Base-by-base conservation (phyloP, 2,113 vertebrate genomes). In the Amphiprion percula region DNA sequence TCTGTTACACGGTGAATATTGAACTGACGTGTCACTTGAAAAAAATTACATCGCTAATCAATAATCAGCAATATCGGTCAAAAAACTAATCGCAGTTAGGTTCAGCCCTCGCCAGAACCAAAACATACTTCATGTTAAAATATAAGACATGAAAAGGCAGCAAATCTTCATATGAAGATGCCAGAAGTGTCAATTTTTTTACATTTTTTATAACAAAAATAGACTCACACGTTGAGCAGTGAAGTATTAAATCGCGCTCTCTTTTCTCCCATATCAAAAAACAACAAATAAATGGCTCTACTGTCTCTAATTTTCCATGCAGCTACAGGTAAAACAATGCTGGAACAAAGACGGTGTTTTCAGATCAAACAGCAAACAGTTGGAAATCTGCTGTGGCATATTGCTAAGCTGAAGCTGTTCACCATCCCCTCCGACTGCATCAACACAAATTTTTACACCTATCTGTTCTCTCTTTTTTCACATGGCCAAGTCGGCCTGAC, bases 391-490 rank as follows among this genome's bases (percentile, higher is more conserved):
- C 71, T 49, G 61, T 62, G 78, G 80, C 72, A 68, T 5, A 49
- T 19, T 53, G 73, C 53, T 58, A 37, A 71, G 28, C 46, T 71
- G 23, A 77, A 74, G 66, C 70, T 21, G 78, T 68, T 85, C 23
- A 8, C 73, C 30, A 19, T 82, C 71, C 69, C 23, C 16, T 44
- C 23, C 16, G 19, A 68, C 69, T 19, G 37, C 12, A 74, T 59
- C 78, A 23, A 74, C 78, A 70, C 69, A 55, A 2, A 49, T 70
- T 83, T 65, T 89, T 85, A 82, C 77, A 90, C 86, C 87, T 85
- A 39, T 83, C 64, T 28, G 49, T 58, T 80, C 28, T 71, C 44
- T 68, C 67, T 28, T n/a, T 67, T 58, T 81, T 58, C 55, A 71
- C 61, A 16, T 50, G 75, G 80, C 77, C 76, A 17, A 68, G 78